Base-by-base conservation (phyloP, 1,140 invertebrate species). In the Pissodes strobi region DNA sequence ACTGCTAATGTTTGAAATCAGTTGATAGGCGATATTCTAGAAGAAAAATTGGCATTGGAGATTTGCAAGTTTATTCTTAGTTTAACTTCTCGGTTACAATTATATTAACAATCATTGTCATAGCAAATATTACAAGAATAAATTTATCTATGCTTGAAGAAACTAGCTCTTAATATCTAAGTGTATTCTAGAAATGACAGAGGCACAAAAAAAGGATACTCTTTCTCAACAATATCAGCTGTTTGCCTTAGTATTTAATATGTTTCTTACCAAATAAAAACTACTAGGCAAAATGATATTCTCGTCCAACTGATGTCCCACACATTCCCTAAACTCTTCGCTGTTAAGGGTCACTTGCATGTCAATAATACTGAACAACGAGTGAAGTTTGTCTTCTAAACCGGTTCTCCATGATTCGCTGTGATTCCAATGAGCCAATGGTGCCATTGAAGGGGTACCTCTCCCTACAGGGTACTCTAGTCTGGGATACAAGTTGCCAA, bases 381-480 rank as follows among this genome's bases (percentile, higher is more conserved):
- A 74, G 52, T 75, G 72, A 5, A 72, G 45, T 39, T 69, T 75
- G 15, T 76, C 74, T 57, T 78, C 72, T 13, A 74, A 46, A 13
- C 72, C 72, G 19, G 75, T 74, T 49, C 72, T 75, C 87, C 86
- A 90, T 67, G 88, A 85, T 66, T 92, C 88, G 6, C 85, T 86
- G 77, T 99, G 96, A 74, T 98, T 93, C 96, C 96, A 99, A 64
- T 87, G 86, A 1, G 94, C 83, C 0, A 94, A 73, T 8, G 91
- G 85, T 2, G 87, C 84, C 21, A 95, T 81, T 82, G 89, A 89
- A 0, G 89, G 86, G 0, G 92, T 95, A 15, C 88, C 87, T 18
- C 86, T 78, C 1, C 90, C 85, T 0, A 95, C 93, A 0, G 93
- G 93, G 77, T 86, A 92, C n/a, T 84, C 76, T 0, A 92, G 80